phyloP scores from a whole-genome alignment of 2,113 vertebrate genomes.

The Phylloscopus trochiloides region DNA sequence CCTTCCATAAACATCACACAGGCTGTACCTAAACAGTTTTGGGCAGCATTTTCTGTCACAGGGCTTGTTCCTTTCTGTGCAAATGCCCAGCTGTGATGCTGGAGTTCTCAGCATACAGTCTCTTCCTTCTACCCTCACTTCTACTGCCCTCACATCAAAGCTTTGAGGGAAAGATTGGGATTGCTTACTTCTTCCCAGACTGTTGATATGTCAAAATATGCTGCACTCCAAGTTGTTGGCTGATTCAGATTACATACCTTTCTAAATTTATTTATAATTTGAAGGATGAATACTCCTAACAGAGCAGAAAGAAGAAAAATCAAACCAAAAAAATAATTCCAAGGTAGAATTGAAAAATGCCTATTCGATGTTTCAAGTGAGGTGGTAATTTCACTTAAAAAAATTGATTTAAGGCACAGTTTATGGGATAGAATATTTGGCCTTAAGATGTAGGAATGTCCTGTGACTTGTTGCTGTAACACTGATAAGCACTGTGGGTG shows the following conservation, averaged over 20 bases:
- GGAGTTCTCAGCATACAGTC: background rate
- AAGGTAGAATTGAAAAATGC: background rate
- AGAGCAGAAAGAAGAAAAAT: background rate
- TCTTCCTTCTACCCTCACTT: background rate
- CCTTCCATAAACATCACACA: background rate
- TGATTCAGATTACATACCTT: background rate
- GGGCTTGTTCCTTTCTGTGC: background rate
- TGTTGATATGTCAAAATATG: background rate
- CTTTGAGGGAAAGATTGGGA: background rate
- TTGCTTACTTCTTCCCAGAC: background rate
- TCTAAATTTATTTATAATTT: background rate
- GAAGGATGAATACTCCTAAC: background rate
- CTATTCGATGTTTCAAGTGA: background rate
- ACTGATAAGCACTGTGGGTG: background rate
- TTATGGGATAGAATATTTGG: background rate
- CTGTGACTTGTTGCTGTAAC: background rate
- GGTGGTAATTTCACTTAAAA: background rate
- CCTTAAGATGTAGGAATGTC: background rate
- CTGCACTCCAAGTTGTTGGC: background rate
- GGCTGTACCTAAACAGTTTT: background rate
- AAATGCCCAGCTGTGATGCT: rapidly evolving
- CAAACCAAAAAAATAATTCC: background rate
- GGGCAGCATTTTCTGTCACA: background rate
- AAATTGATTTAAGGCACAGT: background rate
- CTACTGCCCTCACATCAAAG: background rate